Evolutionary conservation across 2,888 invertebrate species (phyloP), one percentile per base, ranked within the genome.

Genomic region (Thelaira solivaga): DNA sequence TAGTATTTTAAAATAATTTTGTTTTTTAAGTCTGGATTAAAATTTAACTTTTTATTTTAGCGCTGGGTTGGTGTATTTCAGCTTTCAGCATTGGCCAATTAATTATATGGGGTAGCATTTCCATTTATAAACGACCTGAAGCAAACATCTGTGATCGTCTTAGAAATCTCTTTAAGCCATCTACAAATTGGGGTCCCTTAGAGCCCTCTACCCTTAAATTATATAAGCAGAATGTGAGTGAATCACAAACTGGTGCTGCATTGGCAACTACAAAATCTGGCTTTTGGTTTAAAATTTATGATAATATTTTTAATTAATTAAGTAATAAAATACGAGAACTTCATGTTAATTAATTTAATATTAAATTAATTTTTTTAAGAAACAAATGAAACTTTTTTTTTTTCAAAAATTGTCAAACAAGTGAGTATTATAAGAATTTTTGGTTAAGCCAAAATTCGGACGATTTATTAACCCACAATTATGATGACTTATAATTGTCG

Each of bases 71-170:
- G 91, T 87, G 87, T 13, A 82, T 91, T 3, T 88, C 90, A 5
- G 87, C 89, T 8, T 86, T 91, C 72, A 91, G 90, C 43, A 86
- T 91, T 43, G 81, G 90, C 0, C 91, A 91, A 82, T 89, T 91
- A 2, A 81, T 91, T 10, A 76, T 89, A 41, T 89, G 89, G 88
- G 88, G 82, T n/a, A 80, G 83, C 13, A 84, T 84, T 68, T 86
- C 84, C 0, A 73, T 87, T 0, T 65, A 73, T 2, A 71, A 82
- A 5, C 86, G 87, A 13, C 83, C 84, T 4, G 73, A 81, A 6
- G 72, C 80, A 4, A 68, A 83, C 8, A 34, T 84, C 4, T 80
- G 77, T 31, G 62, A 81, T 62, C 86, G 85, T 64, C 73, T 88
- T 26, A 51, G 73, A 39, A 80, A 80, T 67, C 84, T 86, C 22